These are phyloP conservation scores for Chrysolina haemoptera DNA, from an alignment of 2,888 invertebrate species.

Conservation along the genomic window DNA sequence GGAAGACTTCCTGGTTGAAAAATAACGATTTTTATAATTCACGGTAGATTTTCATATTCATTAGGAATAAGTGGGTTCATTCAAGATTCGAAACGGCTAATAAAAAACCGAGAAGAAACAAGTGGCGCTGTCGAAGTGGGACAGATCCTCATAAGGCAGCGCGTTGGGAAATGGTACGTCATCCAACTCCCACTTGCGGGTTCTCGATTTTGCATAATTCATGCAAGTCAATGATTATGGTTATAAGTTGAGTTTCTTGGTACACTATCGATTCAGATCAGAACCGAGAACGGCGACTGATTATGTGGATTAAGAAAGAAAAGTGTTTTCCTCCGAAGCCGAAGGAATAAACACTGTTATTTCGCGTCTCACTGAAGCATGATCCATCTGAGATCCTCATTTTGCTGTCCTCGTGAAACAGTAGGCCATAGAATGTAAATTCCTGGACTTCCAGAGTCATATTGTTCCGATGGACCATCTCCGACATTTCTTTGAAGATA, in stretches of 20 bases:
- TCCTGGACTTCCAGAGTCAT: too few relatives aligned
- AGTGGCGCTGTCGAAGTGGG: conserved; percentile 26
- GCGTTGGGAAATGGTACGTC: conserved; percentile 25
- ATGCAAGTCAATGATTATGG: neutral
- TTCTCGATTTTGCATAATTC: neutral
- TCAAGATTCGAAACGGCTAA: conserved; percentile 10
- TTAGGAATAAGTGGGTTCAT: conserved; percentile 19
- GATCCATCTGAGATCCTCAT: too few relatives aligned
- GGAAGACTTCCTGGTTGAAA: neutral
- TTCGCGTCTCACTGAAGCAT: too few relatives aligned
- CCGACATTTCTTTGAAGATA: too few relatives aligned
- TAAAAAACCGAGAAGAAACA: conserved; percentile 15
- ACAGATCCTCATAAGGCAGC: conserved; percentile 28
- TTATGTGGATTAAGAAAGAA: too few relatives aligned
- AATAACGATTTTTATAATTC: neutral
- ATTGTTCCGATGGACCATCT: too few relatives aligned
- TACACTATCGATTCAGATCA: neutral
- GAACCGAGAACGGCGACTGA: too few relatives aligned
- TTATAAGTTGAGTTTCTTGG: neutral
- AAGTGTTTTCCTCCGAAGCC: too few relatives aligned
- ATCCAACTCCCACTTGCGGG: conserved; percentile 20
- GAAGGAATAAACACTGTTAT: too few relatives aligned
- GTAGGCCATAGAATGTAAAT: too few relatives aligned
- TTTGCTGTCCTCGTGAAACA: too few relatives aligned
- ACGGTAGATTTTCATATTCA: neutral